Conservation (phyloP, 2,888 invertebrate genomes). For the Drosophila paranaensis region DNA sequence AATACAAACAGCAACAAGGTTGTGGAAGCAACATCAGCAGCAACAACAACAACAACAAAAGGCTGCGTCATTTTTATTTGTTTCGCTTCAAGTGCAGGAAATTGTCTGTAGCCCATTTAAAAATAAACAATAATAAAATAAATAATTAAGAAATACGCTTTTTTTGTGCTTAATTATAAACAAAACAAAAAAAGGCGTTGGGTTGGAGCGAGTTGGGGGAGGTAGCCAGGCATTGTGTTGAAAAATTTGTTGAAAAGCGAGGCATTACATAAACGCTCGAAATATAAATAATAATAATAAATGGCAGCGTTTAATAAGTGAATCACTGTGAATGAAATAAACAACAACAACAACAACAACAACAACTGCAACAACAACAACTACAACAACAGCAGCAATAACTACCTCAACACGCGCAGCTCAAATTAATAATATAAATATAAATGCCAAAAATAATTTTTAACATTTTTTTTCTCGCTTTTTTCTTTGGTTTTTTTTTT, state of each 20-base stretch:
- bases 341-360: constrained; percentile 4
- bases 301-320: constrained; percentile 58
- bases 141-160: constrained; percentile 79
- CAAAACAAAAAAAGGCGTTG: constrained; percentile 28
- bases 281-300: constrained; percentile 68
- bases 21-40: constrained; percentile 23
- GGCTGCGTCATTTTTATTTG: constrained; percentile 79
- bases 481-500: constrained; percentile 1
- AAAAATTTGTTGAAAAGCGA: constrained; percentile 62
- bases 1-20: constrained; percentile 42
- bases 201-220: too few species aligned
- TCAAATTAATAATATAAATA: constrained; percentile 79
- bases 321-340: constrained; percentile 62
- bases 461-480: constrained; percentile 12
- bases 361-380: constrained; percentile 33
- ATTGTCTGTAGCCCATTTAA: constrained; percentile 82
- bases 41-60: constrained; percentile 47
- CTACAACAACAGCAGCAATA: constrained; percentile 40
- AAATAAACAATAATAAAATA: constrained; percentile 82
- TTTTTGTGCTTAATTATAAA: constrained; percentile 76
- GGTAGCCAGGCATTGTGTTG: constrained; percentile 30
- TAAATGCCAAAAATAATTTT: constrained; percentile 40
- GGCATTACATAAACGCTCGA: constrained; percentile 76
- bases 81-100: constrained; percentile 79
- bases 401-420: constrained; percentile 63